Conservation (phyloP, 2,113 vertebrate genomes). For the Phrynosoma platyrhinos region DNA sequence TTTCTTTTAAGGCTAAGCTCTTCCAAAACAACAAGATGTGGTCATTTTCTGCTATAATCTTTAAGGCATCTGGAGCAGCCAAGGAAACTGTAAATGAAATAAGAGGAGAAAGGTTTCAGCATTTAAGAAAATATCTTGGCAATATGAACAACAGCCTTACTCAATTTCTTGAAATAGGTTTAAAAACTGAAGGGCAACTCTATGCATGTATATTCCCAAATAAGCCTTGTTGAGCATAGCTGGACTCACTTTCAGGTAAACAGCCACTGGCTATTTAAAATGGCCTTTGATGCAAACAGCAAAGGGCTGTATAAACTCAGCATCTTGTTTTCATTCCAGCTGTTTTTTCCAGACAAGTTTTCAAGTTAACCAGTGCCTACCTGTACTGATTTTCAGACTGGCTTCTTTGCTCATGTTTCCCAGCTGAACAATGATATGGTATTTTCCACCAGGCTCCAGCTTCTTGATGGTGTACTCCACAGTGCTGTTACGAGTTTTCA, state of each 20-base stretch:
- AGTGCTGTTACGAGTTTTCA: slow-evolving; percentile 89
- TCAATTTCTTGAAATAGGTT: background rate
- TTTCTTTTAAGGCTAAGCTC: slow-evolving; percentile 92
- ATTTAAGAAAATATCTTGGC: background rate
- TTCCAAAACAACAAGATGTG: slow-evolving; percentile 96
- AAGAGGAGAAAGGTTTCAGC: background rate
- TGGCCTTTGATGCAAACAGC: no score
- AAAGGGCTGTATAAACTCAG: background rate
- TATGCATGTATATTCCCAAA: no score
- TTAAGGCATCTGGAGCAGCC: slow-evolving; percentile 92
- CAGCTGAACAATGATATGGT: slow-evolving; percentile 89
- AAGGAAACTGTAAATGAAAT: slow-evolving; percentile 82
- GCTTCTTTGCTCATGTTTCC: slow-evolving; percentile 98
- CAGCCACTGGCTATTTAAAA: background rate
- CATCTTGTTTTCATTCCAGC: background rate
- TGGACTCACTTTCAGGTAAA: background rate
- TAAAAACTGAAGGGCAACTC: background rate
- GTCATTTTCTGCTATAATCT: slow-evolving; percentile 91
- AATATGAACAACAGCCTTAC: background rate
- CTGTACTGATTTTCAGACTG: slow-evolving; percentile 91
- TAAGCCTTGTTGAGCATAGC: background rate
- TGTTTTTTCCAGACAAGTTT: no score
- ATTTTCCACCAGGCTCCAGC: slow-evolving; percentile 91
- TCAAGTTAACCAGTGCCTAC: slow-evolving; percentile 59
- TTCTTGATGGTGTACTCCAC: slow-evolving; percentile 88